Evolutionary conservation across 1,140 invertebrate species (phyloP).

Genomic region (Caenorhabditis tropicalis): DNA sequence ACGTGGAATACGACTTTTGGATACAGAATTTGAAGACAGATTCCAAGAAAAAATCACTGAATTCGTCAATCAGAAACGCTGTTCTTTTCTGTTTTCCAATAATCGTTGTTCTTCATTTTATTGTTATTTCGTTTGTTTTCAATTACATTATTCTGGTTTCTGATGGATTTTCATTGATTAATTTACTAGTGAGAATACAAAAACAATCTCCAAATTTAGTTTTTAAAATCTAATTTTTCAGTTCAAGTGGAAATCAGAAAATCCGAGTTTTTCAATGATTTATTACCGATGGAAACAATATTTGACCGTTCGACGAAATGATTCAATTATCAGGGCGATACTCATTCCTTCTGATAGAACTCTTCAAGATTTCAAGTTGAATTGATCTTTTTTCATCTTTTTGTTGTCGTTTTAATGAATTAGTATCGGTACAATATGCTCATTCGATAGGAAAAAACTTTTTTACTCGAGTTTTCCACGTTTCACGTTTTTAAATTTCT

Average conservation of each 20-base stretch:
- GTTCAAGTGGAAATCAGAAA: background rate
- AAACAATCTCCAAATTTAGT: background rate
- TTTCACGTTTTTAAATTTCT: no score
- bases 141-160: background rate
- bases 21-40: background rate
- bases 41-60: background rate
- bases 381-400: background rate
- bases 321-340: background rate
- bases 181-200: background rate
- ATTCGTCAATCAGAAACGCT: background rate
- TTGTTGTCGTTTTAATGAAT: background rate
- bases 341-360: background rate
- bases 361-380: background rate
- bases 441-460: no score
- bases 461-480: no score
- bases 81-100: background rate
- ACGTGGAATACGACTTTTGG: constrained; percentile 5
- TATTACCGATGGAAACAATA: background rate
- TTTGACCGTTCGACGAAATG: background rate
- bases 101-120: background rate
- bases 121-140: background rate
- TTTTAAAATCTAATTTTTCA: background rate
- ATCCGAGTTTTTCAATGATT: background rate
- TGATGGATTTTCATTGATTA: background rate
- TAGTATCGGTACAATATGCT: no score